These are phyloP conservation scores for Corythucha ciliata DNA, from an alignment of 2,888 invertebrate species.

Conservation along the genomic window DNA sequence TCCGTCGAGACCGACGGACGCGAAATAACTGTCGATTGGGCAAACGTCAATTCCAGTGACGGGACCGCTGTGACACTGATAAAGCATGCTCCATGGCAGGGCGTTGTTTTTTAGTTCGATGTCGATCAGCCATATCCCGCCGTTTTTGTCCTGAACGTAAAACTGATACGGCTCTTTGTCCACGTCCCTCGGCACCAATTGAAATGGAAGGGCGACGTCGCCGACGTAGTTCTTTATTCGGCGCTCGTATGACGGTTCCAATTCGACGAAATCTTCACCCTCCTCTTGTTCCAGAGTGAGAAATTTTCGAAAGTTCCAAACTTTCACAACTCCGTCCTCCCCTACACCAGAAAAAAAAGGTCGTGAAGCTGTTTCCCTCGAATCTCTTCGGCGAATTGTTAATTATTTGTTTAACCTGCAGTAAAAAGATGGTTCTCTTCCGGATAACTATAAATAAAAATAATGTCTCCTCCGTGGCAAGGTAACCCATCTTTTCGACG, in stretches of 20 bases:
- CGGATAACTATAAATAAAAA: slow-evolving; percentile 49
- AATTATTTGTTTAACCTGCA: too few relatives aligned
- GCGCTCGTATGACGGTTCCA: slow-evolving; percentile 18
- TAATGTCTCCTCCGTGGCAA: slow-evolving; percentile 67
- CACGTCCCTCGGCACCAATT: slow-evolving; percentile 10
- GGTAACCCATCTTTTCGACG: slow-evolving; percentile 59
- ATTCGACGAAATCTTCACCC: neutral
- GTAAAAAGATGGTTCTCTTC: slow-evolving; percentile 48
- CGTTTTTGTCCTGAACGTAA: slow-evolving; percentile 63
- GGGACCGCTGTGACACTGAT: slow-evolving; percentile 66
- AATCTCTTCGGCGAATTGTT: too few relatives aligned
- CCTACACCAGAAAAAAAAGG: too few relatives aligned
- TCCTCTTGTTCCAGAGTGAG: slow-evolving; percentile 7
- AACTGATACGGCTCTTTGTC: slow-evolving; percentile 5
- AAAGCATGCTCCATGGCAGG: slow-evolving; percentile 41
- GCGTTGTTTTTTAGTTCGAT: slow-evolving; percentile 45
- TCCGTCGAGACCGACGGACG: slow-evolving; percentile 64
- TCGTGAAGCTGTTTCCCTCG: too few relatives aligned
- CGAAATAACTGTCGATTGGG: slow-evolving; percentile 58
- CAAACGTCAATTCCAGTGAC: slow-evolving; percentile 60
- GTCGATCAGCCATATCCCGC: slow-evolving; percentile 69
- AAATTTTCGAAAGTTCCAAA: slow-evolving; percentile 87
- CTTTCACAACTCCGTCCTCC: slow-evolving; percentile 65
- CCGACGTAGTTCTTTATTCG: slow-evolving; percentile 7
- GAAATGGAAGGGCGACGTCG: neutral